Evolutionary conservation across 2,113 vertebrate species (phyloP).

Genomic region (Apus apus): DNA sequence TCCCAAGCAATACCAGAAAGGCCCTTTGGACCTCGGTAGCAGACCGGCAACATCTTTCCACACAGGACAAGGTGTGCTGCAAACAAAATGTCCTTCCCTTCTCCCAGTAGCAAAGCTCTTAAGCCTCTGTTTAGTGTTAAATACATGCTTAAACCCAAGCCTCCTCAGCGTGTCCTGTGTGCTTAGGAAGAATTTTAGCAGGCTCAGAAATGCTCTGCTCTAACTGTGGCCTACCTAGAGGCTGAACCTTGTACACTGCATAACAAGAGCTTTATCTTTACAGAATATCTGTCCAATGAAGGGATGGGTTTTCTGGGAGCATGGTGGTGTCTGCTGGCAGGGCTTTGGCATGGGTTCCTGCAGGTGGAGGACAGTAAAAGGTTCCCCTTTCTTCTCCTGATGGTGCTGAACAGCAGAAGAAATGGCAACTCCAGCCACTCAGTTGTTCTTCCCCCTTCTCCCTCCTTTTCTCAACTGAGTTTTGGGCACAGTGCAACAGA

Average conservation of each 20-base stretch:
- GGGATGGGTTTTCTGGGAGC: neutral
- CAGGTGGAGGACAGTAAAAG: neutral
- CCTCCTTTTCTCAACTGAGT: neutral
- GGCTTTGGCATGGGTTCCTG: neutral
- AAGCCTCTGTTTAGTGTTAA: constrained; percentile 32
- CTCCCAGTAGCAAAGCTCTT: constrained; percentile 32
- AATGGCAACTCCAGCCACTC: neutral
- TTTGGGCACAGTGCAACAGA: neutral
- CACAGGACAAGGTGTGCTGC: neutral
- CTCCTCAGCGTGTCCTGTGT: neutral
- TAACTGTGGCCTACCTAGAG: neutral
- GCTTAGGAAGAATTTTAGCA: neutral
- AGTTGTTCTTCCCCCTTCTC: neutral
- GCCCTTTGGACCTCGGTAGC: neutral
- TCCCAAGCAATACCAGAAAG: neutral
- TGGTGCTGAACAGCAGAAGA: neutral
- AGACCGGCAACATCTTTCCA: neutral
- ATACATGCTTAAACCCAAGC: neutral
- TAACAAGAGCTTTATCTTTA: neutral
- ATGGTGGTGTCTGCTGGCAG: neutral
- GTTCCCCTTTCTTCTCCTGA: fast-evolving
- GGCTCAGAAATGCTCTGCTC: neutral
- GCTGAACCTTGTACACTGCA: neutral
- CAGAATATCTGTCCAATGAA: neutral
- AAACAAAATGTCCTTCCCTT: constrained; percentile 3